Evolutionary conservation across 2,888 invertebrate genomes (phyloP).

Genomic region (Alentia gelatinosa): DNA sequence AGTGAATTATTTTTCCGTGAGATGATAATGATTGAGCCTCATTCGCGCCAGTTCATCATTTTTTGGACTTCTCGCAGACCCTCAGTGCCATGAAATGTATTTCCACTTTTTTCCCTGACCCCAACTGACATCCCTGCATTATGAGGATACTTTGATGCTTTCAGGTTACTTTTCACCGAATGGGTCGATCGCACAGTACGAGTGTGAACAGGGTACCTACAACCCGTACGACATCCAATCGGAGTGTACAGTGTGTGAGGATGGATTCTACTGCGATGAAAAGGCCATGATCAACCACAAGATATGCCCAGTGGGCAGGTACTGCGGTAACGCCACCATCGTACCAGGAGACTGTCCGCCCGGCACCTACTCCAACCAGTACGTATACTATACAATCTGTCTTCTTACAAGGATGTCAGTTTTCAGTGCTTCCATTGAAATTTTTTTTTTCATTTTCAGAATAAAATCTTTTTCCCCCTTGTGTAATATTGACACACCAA

Average conservation of each 20-base stretch:
- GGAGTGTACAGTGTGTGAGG: conserved; percentile 73
- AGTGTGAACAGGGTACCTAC: conserved; percentile 75
- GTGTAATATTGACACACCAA: too few species aligned
- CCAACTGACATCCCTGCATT: too few species aligned
- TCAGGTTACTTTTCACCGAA: conserved; percentile 75
- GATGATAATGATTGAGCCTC: not conserved
- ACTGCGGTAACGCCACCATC: conserved; percentile 74
- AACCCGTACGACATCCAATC: conserved; percentile 71
- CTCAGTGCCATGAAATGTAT: too few species aligned
- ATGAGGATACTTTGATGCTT: conserved; percentile 25
- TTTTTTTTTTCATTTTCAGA: not conserved
- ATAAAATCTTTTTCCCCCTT: too few species aligned
- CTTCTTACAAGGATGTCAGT: not conserved
- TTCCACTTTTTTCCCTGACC: too few species aligned
- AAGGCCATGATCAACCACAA: conserved; percentile 74
- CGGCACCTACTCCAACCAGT: conserved; percentile 76
- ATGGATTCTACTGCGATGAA: conserved; percentile 77
- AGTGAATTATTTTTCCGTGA: not conserved
- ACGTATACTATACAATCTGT: not conserved
- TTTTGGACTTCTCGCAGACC: too few species aligned
- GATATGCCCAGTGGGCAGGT: conserved; percentile 75
- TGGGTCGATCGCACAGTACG: conserved; percentile 72
- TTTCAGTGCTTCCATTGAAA: not conserved
- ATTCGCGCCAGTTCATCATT: too few species aligned
- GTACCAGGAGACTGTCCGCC: conserved; percentile 75